phyloP scores from a whole-genome alignment of 1,140 invertebrate species.

The Drosophila arizonae region DNA sequence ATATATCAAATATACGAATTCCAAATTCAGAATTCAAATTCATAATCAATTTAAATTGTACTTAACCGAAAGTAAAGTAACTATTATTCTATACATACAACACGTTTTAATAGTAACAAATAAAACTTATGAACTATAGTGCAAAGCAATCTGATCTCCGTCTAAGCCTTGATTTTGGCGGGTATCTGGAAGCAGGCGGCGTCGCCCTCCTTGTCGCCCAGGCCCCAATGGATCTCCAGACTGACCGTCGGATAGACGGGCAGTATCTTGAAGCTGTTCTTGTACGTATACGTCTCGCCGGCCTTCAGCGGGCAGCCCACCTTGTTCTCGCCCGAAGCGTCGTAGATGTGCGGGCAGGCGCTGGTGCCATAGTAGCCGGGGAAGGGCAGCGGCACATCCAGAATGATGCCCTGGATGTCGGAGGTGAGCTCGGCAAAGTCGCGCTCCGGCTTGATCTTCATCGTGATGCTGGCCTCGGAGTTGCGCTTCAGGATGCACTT shows the following conservation, averaged over 20 bases:
- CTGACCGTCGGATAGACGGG: constrained; percentile 87
- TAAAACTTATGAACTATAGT: constrained; percentile 54
- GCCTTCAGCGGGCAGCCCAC: constrained; percentile 87
- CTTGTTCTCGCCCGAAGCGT: constrained; percentile 84
- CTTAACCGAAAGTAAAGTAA: constrained; percentile 66
- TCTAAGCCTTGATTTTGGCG: constrained; percentile 84
- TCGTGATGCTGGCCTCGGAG: constrained; percentile 84
- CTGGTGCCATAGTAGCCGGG: constrained; percentile 88
- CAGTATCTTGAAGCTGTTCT: constrained; percentile 87
- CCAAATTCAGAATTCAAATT: not conserved
- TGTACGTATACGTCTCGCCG: constrained; percentile 87
- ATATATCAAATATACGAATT: constrained; percentile 3
- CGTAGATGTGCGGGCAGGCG: constrained; percentile 87
- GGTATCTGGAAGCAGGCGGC: constrained; percentile 87
- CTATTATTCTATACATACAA: constrained; percentile 57
- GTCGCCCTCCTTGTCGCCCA: constrained; percentile 84
- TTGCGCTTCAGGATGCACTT: constrained; percentile 87
- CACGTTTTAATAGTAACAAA: constrained; percentile 48
- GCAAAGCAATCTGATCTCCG: constrained; percentile 24
- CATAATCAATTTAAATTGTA: constrained; percentile 27
- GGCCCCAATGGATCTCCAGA: constrained; percentile 86
- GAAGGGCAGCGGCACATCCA: constrained; percentile 87
- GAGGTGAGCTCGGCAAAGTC: constrained; percentile 84
- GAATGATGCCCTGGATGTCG: constrained; percentile 85
- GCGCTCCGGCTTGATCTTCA: constrained; percentile 85